Evolutionary conservation across 2,797 vertebrate genomes (phyloP).

Genomic region (Avahi laniger): DNA sequence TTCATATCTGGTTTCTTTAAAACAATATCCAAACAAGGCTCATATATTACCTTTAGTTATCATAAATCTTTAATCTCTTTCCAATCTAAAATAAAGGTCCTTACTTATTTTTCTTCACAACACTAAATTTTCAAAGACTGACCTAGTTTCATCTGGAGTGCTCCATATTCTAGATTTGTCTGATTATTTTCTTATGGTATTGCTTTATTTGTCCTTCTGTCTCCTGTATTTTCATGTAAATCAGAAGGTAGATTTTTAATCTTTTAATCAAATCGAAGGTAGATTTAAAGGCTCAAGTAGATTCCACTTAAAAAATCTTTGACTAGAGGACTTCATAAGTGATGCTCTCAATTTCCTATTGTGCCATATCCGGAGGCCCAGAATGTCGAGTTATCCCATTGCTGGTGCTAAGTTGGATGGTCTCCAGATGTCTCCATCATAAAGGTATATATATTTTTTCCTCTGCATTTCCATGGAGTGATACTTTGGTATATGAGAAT

Average conservation of each 20-base stretch:
- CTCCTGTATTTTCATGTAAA: not conserved
- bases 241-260: not conserved
- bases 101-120: not conserved
- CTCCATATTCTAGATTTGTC: not conserved
- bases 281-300: not conserved
- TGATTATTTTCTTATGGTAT: not conserved
- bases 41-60: not conserved
- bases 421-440: not conserved
- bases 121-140: not conserved
- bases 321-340: not conserved
- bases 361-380: not conserved
- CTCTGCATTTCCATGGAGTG: not conserved
- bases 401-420: not conserved
- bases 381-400: not conserved
- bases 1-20: not conserved
- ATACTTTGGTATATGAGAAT: not conserved
- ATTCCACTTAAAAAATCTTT: not conserved
- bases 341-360: not conserved
- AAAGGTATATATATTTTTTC: not conserved
- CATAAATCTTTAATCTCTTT: not conserved
- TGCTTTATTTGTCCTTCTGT: not conserved
- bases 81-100: not conserved
- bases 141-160: not conserved
- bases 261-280: not conserved
- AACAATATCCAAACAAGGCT: not conserved